A percentile compares a stretch with the other conserved stretches of the same genome.
These are phyloP conservation scores for Halcyon chelicuti DNA, from an alignment of 2,797 vertebrate genomes.

Conservation along the genomic window DNA sequence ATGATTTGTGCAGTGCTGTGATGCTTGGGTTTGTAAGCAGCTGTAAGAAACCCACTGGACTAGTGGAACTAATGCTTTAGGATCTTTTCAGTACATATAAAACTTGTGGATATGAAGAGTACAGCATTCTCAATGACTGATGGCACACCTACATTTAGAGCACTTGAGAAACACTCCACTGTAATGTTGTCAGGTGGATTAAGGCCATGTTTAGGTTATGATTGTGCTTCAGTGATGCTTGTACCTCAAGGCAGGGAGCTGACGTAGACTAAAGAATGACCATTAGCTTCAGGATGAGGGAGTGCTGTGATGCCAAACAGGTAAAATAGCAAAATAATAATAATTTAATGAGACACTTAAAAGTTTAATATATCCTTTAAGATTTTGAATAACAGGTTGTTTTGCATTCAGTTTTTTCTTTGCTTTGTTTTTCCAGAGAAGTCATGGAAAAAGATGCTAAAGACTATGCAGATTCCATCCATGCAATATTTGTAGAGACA, in stretches of 20 bases:
- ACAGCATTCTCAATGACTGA: not conserved
- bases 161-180: not conserved
- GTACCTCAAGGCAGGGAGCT: not conserved
- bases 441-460: constrained; percentile 96
- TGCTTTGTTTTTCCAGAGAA: constrained; percentile 85
- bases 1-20: not conserved
- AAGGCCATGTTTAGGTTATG: not conserved
- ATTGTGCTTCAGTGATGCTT: not conserved
- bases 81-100: not conserved
- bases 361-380: not conserved
- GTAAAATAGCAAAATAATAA: not conserved
- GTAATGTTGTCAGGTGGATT: not conserved
- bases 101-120: not conserved
- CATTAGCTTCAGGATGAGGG: not conserved
- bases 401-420: constrained; percentile 46
- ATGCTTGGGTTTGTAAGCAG: not conserved
- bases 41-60: not conserved
- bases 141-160: not conserved
- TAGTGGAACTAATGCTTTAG: not conserved
- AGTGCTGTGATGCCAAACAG: not conserved
- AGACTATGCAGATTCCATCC: constrained; percentile 98
- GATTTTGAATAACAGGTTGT: not conserved
- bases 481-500: constrained; percentile 97
- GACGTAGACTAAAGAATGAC: not conserved
- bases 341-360: not conserved